Percentiles rank a stretch among this genome's conserved stretches.
Evolutionary conservation across 2,797 vertebrate genomes (phyloP).

Genomic region (Botia almorhae): DNA sequence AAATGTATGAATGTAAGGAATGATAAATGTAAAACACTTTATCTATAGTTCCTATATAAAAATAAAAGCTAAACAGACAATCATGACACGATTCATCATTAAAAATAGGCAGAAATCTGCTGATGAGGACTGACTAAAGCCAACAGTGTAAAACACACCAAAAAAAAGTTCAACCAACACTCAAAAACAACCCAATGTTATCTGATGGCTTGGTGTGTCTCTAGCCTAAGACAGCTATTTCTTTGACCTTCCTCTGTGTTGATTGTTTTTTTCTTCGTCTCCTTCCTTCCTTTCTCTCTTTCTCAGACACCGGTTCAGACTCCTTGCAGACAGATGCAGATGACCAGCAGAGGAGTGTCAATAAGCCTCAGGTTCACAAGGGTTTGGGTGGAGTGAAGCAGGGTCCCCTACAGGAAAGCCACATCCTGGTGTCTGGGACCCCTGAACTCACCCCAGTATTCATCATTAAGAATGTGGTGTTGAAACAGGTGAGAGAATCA

Average conservation of each 20-base stretch:
- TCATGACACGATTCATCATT: no score
- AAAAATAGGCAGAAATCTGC: no score
- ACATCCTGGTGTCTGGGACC: conserved; percentile 40
- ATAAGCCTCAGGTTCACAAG: conserved; percentile 42
- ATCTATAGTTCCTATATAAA: no score
- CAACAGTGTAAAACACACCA: no score
- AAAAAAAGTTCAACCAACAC: no score
- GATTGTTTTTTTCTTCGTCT: not conserved
- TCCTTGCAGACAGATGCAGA: conserved; percentile 72
- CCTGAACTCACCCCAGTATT: conserved; percentile 60
- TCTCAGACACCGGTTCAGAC: conserved; percentile 72
- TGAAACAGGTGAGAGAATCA: conserved; percentile 67
- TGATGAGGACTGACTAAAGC: no score
- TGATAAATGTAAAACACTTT: no score
- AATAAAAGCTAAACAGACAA: no score
- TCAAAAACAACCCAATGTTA: no score
- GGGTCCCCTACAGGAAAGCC: conserved; percentile 41
- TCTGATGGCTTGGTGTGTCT: no score
- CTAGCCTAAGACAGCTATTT: no score
- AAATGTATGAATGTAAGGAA: no score
- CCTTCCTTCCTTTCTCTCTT: not conserved
- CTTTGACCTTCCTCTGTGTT: not conserved
- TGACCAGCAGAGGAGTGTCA: conserved; percentile 63
- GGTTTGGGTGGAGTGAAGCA: conserved; percentile 16
- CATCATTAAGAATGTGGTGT: conserved; percentile 68